Base-by-base conservation (phyloP, 2,113 vertebrate species). In the Nerophis lumbriciformis region DNA sequence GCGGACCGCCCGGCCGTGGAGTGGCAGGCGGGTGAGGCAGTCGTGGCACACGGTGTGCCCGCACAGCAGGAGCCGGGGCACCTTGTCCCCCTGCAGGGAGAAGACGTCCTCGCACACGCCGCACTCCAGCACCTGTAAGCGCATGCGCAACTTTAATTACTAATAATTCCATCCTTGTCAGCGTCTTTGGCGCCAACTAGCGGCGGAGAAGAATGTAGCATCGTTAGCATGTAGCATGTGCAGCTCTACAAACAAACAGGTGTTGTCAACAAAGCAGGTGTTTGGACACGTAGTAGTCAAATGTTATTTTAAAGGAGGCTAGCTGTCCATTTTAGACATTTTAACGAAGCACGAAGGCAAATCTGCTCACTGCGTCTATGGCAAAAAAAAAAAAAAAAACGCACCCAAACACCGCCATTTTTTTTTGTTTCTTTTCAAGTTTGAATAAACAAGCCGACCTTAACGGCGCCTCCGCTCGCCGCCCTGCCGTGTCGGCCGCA, bases 41-140 rank as follows among this genome's bases (percentile, higher is more conserved):
- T 98, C 96, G 48, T 98, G 96, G 77, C 97, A 99, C 56, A 99
- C 97, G 0, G 97, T 99, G 75, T 98, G 96, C 36, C 96, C 97
- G 59, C 97, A 98, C 36, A 99, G 90, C 76, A 99, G 84, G 28
- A 99, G 90, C 0, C 97, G 93, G 5, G 97, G 97, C 61, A 99
- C 96, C 84, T 97, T 98, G 76, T 99, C 97, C 37, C 97, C 97
- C 84, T 99, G 97, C 48, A 99, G 89, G 53, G 94, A 96, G 86
- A 98, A 99, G 8, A 99, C 96, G 72, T 99, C 97, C 90, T 99
- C 96, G 80, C 97, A 99, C 44, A 99, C 97, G 4, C 97, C 96
- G 66, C 97, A 99, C 78, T 98, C 96, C 60, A 99, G 87, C 83
- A 99, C 96, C 96, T 99, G 67, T 0, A 9, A 52, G 69, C 1